These are phyloP conservation scores for Chaunax sp. DNA, from an alignment of 2,797 vertebrate species.

Conservation along the genomic window DNA sequence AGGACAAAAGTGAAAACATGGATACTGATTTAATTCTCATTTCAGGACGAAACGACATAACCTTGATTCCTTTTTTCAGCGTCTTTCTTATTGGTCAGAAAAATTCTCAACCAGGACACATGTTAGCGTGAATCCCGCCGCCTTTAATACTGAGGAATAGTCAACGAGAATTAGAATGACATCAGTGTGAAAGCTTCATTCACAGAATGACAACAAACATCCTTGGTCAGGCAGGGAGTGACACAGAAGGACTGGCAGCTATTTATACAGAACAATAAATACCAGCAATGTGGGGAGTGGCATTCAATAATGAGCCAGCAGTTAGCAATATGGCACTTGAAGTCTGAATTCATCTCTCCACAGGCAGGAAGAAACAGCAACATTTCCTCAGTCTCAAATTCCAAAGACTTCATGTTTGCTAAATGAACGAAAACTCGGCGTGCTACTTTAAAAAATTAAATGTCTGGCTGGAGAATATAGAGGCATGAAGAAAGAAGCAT, in stretches of 20 bases:
- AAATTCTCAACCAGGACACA: constrained; percentile 44
- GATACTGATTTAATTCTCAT: background rate
- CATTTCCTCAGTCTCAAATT: constrained; percentile 24
- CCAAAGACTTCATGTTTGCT: constrained; percentile 30
- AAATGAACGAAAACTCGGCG: constrained; percentile 41
- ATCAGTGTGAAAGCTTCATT: constrained; percentile 48
- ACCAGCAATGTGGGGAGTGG: constrained; percentile 43
- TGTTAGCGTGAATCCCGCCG: constrained; percentile 33
- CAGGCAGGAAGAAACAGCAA: constrained; percentile 45
- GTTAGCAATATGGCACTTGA: constrained; percentile 52
- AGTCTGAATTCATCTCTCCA: constrained; percentile 54
- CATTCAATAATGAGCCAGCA: constrained; percentile 47
- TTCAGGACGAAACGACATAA: constrained; percentile 28
- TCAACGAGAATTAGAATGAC: constrained; percentile 39
- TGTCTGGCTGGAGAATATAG: constrained; percentile 24
- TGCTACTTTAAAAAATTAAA: constrained; percentile 35
- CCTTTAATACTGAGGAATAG: constrained; percentile 61
- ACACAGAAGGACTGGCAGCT: constrained; percentile 40
- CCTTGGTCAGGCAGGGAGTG: constrained; percentile 35
- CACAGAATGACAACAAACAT: constrained; percentile 59
- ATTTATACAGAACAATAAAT: constrained; percentile 60
- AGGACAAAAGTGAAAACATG: background rate
- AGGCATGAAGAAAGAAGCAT: constrained; percentile 44
- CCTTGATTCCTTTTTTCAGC: background rate
- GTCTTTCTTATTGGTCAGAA: constrained; percentile 52